Percentiles rank a stretch among this genome's conserved stretches.
These are phyloP conservation scores for Patella vulgata DNA, from an alignment of 1,140 invertebrate species.

Conservation along the genomic window DNA sequence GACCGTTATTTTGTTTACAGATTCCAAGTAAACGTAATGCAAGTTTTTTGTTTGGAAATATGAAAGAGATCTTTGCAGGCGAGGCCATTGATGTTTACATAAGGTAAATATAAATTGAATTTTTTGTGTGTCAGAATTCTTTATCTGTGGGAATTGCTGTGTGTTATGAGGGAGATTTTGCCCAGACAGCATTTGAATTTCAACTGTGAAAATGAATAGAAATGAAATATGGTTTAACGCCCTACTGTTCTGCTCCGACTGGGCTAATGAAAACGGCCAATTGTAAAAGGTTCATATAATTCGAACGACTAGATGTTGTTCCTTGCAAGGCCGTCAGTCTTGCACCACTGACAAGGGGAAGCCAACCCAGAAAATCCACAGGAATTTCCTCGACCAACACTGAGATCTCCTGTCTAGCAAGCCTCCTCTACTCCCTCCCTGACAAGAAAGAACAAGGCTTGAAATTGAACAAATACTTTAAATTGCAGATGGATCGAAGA, in stretches of 20 bases:
- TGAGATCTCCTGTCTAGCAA: too few relatives aligned
- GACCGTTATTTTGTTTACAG: conserved; percentile 9
- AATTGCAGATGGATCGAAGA: conserved; percentile 39
- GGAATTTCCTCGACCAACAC: not conserved
- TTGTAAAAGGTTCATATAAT: too few relatives aligned
- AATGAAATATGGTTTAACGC: too few relatives aligned
- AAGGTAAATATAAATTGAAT: conserved; percentile 4
- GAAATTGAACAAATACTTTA: not conserved
- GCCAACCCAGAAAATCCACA: too few relatives aligned
- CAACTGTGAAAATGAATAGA: too few relatives aligned
- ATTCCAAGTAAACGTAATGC: not conserved
- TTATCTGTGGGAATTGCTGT: not conserved
- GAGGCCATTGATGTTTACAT: conserved; percentile 8
- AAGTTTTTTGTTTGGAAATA: conserved; percentile 7
- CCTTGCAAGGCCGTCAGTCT: too few relatives aligned
- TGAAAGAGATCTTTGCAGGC: conserved; percentile 8
- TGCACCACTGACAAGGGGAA: not conserved
- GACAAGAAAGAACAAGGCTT: not conserved
- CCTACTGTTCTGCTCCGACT: too few relatives aligned
- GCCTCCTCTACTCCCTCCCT: not conserved
- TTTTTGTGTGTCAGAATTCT: too few relatives aligned
- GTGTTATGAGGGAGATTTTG: too few relatives aligned
- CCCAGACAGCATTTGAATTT: too few relatives aligned
- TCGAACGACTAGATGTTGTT: too few relatives aligned
- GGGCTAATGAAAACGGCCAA: too few relatives aligned